Evolutionary conservation across 2,797 vertebrate species (phyloP).

Genomic region (Amniataba percoides): DNA sequence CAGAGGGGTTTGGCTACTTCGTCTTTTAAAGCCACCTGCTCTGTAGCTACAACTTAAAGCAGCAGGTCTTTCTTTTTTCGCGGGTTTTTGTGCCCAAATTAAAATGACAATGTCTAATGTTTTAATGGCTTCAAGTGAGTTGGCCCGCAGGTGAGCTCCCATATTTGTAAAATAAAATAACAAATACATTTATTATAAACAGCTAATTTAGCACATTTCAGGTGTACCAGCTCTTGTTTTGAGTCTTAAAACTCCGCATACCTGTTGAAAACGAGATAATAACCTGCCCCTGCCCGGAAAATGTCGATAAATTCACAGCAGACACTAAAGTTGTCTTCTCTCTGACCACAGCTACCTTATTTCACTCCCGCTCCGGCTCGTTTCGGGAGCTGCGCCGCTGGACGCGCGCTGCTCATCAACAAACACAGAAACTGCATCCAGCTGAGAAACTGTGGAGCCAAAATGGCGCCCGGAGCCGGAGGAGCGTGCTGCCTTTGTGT

Average conservation of each 20-base stretch:
- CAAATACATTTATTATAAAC: too few relatives aligned
- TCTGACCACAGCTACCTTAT: neutral
- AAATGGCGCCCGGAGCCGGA: constrained; percentile 73
- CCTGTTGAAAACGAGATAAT: constrained; percentile 38
- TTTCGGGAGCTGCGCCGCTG: neutral
- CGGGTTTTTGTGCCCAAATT: neutral
- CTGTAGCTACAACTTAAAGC: neutral
- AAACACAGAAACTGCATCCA: constrained; percentile 47
- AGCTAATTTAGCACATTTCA: neutral
- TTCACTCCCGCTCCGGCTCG: too few relatives aligned
- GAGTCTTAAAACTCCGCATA: neutral
- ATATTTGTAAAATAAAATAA: neutral
- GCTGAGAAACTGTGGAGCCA: constrained; percentile 73
- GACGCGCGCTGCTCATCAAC: constrained; percentile 19
- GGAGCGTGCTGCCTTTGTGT: constrained; percentile 34
- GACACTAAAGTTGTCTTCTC: neutral
- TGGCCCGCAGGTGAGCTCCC: neutral
- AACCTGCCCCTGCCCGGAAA: rapidly evolving
- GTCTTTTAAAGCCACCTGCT: neutral
- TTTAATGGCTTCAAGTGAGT: neutral
- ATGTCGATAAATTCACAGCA: neutral
- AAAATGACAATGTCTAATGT: neutral
- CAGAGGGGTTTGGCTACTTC: neutral
- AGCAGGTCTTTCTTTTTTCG: too few relatives aligned
- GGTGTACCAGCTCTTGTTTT: neutral